phyloP scores from a whole-genome alignment of 1,140 invertebrate species.

The Phortica variegata region DNA sequence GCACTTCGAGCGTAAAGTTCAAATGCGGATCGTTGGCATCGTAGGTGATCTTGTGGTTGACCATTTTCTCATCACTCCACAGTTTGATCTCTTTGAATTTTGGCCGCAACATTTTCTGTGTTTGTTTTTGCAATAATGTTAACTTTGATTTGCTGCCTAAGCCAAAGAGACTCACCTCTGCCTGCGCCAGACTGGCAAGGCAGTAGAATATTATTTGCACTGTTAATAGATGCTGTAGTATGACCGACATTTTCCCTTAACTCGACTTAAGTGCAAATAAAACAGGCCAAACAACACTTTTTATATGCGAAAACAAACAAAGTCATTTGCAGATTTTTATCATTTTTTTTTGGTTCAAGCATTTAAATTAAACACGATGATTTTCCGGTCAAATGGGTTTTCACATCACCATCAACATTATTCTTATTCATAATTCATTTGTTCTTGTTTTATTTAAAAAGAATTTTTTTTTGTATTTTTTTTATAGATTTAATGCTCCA shows the following conservation, averaged over 20 bases:
- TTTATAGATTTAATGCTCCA: constrained; percentile 16
- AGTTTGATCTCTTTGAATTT: constrained; percentile 42
- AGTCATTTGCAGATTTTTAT: too few relatives aligned
- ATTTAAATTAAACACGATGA: neutral
- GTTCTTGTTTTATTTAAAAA: too few relatives aligned
- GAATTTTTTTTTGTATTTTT: neutral
- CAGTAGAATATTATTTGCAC: too few relatives aligned
- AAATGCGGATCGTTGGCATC: constrained; percentile 42
- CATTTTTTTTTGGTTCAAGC: too few relatives aligned
- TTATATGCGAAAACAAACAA: neutral
- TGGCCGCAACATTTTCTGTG: constrained; percentile 48
- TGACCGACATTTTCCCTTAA: too few relatives aligned
- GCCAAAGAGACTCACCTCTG: too few relatives aligned
- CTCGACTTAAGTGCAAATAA: too few relatives aligned
- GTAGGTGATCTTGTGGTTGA: constrained; percentile 38
- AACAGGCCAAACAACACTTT: neutral
- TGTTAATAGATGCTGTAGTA: too few relatives aligned
- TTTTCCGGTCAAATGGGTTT: constrained; percentile 7
- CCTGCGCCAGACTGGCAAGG: too few relatives aligned
- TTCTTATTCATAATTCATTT: too few relatives aligned
- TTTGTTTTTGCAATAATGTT: neutral
- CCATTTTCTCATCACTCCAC: constrained; percentile 45
- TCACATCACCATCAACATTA: too few relatives aligned
- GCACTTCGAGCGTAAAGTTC: constrained; percentile 43
- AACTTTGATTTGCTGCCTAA: too few relatives aligned